Base-by-base conservation (phyloP, 2,888 invertebrate species). In the Herminia tarsipennalis region DNA sequence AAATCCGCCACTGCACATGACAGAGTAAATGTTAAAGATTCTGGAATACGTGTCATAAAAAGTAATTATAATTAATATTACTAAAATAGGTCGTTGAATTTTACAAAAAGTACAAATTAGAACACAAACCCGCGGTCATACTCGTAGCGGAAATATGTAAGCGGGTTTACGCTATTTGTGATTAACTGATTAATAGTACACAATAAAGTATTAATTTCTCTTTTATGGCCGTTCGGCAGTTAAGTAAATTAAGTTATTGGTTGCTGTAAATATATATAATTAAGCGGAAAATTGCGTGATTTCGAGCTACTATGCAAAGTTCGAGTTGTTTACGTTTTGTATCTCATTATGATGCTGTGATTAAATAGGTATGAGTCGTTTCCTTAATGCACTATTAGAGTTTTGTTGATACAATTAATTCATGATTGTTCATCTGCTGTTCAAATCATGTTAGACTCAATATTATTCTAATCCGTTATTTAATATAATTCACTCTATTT, bases 51-150 rank as follows among this genome's bases (percentile, higher is more conserved):
- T n/a, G n/a, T n/a, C n/a, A n/a, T n/a, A n/a, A n/a, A n/a, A n/a
- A n/a, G n/a, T n/a, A n/a, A n/a, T n/a, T n/a, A n/a, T n/a, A n/a
- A n/a, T n/a, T n/a, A n/a, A n/a, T n/a, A n/a, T n/a, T n/a, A n/a
- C n/a, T n/a, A n/a, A n/a, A n/a, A n/a, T n/a, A n/a, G n/a, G n/a
- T n/a, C n/a, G n/a, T n/a, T n/a, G n/a, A n/a, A n/a, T n/a, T n/a
- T n/a, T 58, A 66, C 28, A 66, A 55, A 50, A 39, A 55, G n/a
- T 16, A 17, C 12, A 20, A 48, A 39, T 39, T 48, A 27, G 45
- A 29, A 46, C 40, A 27, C 57, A 60, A 55, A 53, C 27, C 30
- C 29, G 33, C 13, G 63, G 66, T 62, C 14, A 4, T 16, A 42
- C n/a, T 53, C 9, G 5, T 5, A 56, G 66, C 63, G 66, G 49